Evolutionary conservation across 1,140 invertebrate genomes (phyloP), one percentile per base, ranked within the genome.

Genomic region (Pectinophora gossypiella): DNA sequence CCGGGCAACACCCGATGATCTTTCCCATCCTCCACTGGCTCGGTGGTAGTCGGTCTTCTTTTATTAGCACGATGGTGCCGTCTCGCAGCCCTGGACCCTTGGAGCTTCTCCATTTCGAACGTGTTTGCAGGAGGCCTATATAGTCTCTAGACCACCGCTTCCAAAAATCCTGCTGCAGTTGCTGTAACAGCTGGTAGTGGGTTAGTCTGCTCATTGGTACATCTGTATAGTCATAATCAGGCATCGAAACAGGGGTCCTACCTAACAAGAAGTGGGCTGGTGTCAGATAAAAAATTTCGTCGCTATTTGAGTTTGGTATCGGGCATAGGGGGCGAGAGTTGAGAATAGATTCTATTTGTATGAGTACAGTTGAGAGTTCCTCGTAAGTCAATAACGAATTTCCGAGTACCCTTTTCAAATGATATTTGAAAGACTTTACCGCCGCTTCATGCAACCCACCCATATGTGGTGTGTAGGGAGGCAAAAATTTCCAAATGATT

Each of bases 401-500:
- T 6, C 49, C 38, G 13, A 51, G 2, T 5, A 43, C 20, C 9
- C 49, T 13, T 27, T 43, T 43, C 1, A 51, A 44, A 44, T 51
- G 49, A 27, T 22, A 32, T 20, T 51, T 51, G 15, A 10, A 16
- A 22, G 13, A 19, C n/a, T 43, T 42, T n/a, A 51, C 49, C 3
- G 13, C 38, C 13, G 38, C 13, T 16, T 51, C 49, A n/a, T 19
- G 20, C 3, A 51, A 12, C 1, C 20, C 49, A 9, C 49, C 49
- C 19, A 21, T 19, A n/a, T 42, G 18, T 1, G 49, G 49, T 7
- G 49, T 12, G 12, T 43, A 27, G 7, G 27, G 3, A 10, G 48
- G 48, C 27, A 40, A 19, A 27, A 50, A 38, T n/a, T 38, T 36
- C 5, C 13, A 50, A 1, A 19, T 18, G 1, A 50, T 15, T 5